Evolutionary conservation across 2,113 vertebrate genomes (phyloP).

Genomic region (Catharus minimus): DNA sequence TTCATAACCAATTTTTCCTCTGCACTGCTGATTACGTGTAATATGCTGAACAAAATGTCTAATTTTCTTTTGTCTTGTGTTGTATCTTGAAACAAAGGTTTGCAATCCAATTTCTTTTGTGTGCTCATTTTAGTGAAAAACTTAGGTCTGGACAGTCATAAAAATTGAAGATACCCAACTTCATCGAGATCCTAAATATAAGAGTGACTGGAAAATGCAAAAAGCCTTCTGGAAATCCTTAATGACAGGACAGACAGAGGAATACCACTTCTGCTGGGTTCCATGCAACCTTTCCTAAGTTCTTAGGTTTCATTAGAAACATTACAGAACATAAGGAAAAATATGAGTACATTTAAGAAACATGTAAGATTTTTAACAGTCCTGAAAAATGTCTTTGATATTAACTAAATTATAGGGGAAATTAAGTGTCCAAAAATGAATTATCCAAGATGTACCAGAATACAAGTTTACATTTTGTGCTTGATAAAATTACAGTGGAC

Average conservation of each 20-base stretch:
- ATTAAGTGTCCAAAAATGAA: not conserved
- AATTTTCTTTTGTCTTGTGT: not conserved
- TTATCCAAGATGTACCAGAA: not conserved
- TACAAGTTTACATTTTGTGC: not conserved
- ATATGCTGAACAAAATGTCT: conserved; percentile 19
- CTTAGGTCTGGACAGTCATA: not conserved
- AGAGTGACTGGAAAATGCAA: not conserved
- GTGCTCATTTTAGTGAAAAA: not conserved
- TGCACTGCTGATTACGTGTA: conserved; percentile 28
- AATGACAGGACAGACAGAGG: not conserved
- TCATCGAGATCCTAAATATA: not conserved
- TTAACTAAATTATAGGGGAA: not conserved
- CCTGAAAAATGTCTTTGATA: not conserved
- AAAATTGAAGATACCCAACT: not conserved
- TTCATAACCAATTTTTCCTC: conserved; percentile 52
- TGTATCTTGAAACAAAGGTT: conserved; percentile 59
- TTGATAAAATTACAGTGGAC: not conserved
- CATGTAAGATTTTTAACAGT: rapidly evolving
- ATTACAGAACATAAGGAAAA: not conserved
- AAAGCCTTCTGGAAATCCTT: not conserved
- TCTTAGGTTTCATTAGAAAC: not conserved
- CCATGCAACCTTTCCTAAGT: not conserved
- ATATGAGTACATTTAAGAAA: not conserved
- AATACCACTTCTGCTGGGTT: not conserved
- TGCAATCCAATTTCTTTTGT: conserved; percentile 55